phyloP scores from a whole-genome alignment of 2,888 invertebrate species.

The Zelleria hepariella region DNA sequence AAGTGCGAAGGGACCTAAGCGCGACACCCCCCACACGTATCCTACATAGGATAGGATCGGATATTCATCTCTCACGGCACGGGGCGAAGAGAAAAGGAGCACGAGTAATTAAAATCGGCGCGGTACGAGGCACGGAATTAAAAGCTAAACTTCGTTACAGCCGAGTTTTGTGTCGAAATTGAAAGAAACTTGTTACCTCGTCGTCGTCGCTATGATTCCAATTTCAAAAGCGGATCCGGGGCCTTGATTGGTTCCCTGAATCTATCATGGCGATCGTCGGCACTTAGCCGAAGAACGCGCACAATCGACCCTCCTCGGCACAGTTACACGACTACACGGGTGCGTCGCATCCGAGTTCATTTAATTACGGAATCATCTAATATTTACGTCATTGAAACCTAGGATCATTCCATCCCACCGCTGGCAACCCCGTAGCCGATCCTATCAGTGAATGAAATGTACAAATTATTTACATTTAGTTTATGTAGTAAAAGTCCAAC shows the following conservation, averaged over 20 bases:
- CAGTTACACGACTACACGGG: too few relatives aligned
- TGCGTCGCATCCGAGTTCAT: too few relatives aligned
- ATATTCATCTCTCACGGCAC: constrained; percentile 27
- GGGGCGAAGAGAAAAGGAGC: constrained; percentile 38
- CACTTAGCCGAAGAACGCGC: background rate
- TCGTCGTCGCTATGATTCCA: constrained; percentile 58
- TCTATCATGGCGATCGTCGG: constrained; percentile 22
- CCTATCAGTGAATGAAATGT: too few relatives aligned
- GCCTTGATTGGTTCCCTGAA: constrained; percentile 59
- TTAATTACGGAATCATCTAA: too few relatives aligned
- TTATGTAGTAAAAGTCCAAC: background rate
- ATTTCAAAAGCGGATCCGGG: constrained; percentile 62
- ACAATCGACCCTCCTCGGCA: too few relatives aligned
- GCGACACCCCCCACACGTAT: too few relatives aligned
- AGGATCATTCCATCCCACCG: too few relatives aligned
- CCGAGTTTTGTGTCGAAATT: constrained; percentile 60
- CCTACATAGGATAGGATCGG: constrained; percentile 27
- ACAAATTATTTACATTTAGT: background rate
- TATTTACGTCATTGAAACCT: too few relatives aligned
- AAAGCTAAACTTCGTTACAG: constrained; percentile 65
- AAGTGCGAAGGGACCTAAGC: too few relatives aligned
- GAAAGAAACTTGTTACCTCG: constrained; percentile 67
- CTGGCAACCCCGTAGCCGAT: too few relatives aligned
- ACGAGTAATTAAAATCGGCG: constrained; percentile 53
- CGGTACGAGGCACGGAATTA: constrained; percentile 44